These are phyloP conservation scores for Phalloptychus januarius DNA, from an alignment of 2,797 vertebrate species.

Conservation along the genomic window DNA sequence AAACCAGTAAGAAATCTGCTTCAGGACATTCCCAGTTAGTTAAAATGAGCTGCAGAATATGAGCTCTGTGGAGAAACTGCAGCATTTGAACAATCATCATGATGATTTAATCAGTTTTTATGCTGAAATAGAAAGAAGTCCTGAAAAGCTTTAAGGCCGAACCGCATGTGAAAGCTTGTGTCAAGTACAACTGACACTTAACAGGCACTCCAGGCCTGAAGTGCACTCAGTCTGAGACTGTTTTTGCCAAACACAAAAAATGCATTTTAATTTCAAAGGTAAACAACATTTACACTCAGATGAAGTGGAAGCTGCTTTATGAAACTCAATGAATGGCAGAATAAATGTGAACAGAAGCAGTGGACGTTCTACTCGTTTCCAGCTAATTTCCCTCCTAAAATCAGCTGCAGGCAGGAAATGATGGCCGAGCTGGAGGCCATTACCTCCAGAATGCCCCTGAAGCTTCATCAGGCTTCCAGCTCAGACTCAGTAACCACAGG, in stretches of 20 bases:
- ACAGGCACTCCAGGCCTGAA: not conserved
- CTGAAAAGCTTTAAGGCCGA: not conserved
- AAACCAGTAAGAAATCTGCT: not conserved
- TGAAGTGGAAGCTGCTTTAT: not conserved
- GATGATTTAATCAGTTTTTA: not conserved
- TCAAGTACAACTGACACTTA: conserved; percentile 1
- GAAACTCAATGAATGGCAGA: not conserved
- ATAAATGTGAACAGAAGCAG: not conserved
- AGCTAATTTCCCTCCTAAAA: conserved; percentile 14
- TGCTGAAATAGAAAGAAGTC: not conserved
- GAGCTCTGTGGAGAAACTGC: not conserved
- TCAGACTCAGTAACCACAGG: not conserved
- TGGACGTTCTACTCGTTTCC: not conserved
- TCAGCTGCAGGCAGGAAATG: conserved; percentile 27
- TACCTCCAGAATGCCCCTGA: conserved; percentile 11
- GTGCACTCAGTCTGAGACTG: not conserved
- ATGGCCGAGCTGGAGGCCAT: conserved; percentile 24
- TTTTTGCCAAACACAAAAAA: not conserved
- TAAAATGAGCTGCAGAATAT: not conserved
- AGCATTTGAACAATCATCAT: not conserved
- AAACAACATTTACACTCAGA: not conserved
- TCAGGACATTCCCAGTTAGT: not conserved
- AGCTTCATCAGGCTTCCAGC: conserved; percentile 15
- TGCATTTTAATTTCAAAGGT: not conserved
- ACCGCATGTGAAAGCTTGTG: not conserved